Conservation (phyloP, 2,113 vertebrate genomes). For the Odocoileus hemionus region DNA sequence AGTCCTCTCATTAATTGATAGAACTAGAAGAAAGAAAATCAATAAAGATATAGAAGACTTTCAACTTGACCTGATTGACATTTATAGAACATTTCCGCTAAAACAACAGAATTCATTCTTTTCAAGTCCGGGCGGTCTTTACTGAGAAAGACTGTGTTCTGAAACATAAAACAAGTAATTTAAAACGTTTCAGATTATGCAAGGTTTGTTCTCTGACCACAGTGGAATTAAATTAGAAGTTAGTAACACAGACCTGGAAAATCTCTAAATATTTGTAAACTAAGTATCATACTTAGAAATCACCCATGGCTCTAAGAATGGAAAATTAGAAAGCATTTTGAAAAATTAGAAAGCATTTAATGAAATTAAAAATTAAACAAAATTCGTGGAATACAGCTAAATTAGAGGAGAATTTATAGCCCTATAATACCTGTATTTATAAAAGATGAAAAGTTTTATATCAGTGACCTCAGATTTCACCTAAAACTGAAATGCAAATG, state of each 20-base stretch:
- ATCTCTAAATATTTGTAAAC: background rate
- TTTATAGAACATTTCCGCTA: background rate
- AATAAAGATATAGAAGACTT: background rate
- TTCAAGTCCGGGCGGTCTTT: background rate
- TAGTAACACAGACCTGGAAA: background rate
- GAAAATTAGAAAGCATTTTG: background rate
- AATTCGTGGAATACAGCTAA: background rate
- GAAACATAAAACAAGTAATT: background rate
- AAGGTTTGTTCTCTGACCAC: background rate
- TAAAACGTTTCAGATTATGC: background rate
- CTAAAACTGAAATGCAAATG: background rate
- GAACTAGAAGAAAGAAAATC: background rate
- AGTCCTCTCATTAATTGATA: background rate
- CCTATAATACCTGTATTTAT: background rate
- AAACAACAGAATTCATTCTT: background rate
- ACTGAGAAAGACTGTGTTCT: background rate
- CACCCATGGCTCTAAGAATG: background rate
- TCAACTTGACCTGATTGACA: background rate
- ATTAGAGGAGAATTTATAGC: background rate
- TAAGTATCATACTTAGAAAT: background rate
- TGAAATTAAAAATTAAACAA: background rate
- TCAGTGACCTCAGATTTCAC: background rate
- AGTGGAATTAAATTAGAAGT: constrained; percentile 13
- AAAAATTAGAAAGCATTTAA: background rate
- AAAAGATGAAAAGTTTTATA: background rate